Base-by-base conservation (phyloP, 30 jellyfish, hydroid and myxozoan genomes). In the Hydractinia symbiolongicarpus region DNA sequence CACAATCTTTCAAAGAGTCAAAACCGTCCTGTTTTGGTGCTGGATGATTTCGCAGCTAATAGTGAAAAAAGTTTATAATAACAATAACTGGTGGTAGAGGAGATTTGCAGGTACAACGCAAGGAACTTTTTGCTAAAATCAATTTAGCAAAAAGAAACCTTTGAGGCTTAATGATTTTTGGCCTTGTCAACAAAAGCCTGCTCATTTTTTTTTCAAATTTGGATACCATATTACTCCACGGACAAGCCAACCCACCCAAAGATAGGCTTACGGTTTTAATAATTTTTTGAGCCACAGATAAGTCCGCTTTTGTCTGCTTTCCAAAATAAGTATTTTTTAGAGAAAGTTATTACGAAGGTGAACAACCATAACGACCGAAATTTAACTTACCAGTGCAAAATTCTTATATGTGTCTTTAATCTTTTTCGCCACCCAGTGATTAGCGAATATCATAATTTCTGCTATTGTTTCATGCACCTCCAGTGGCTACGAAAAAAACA, bases 401-500 rank as follows among this genome's bases (percentile, higher is more conserved):
- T 62, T 14, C 16, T 15, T 15, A 66, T 13, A 79, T 4, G 87
- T 49, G 16, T 79, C 84, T 69, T 58, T 58, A 53, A 79, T 60
- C 66, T 67, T 64, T 69, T 79, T 79, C 7, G 87, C 87, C 6
- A 79, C 87, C 87, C 87, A 79, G 68, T 67, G 83, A 21, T 79
- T 79, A 50, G 87, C 87, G 49, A 79, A 79, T 9, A 79, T 79
- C 87, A 79, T 79, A 53, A 86, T 61, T 79, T 79, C 87, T 19
- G 87, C 87, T 15, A 79, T 79, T 5, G 84, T 61, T 61, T 79
- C 87, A 66, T 79, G 87, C 10, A 79, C 40, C 60, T 79, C 72
- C 60, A 79, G 16, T 8, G 66, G 49, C 87, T 79, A 55, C 9
- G 66, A 61, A 16, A 56, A 9, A 68, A n/a, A 11, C 1, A 13